Evolutionary conservation across 2,888 invertebrate genomes (phyloP).

Genomic region (Drosophila macrospina): DNA sequence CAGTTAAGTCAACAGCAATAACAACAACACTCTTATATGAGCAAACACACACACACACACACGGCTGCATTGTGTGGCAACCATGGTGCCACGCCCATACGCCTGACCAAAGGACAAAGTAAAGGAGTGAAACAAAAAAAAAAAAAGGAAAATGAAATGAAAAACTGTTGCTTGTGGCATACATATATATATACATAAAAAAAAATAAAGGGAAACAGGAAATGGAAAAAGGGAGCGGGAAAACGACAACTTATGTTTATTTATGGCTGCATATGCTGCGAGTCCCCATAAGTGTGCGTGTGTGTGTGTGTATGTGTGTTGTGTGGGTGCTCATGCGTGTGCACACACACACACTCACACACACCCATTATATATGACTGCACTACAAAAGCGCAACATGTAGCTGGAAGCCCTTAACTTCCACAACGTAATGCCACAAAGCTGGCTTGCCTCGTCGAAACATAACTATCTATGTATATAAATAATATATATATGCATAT

Average conservation of each 20-base stretch:
- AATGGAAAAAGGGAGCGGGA: conserved; percentile 32
- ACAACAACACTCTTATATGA: too few species aligned
- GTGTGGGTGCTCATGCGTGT: conserved; percentile 17
- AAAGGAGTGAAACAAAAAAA: conserved; percentile 12
- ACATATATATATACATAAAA: conserved; percentile 30
- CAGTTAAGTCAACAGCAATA: conserved; percentile 41
- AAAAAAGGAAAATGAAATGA: conserved; percentile 35
- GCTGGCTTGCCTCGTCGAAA: conserved; percentile 5
- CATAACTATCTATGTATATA: conserved; percentile 14
- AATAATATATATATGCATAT: conserved; percentile 5
- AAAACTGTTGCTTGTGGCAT: conserved; percentile 61
- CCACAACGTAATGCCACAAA: conserved; percentile 20
- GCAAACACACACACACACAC: conserved; percentile 1
- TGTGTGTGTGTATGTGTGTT: conserved; percentile 30
- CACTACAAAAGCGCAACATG: conserved; percentile 57
- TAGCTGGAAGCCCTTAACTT: conserved; percentile 38
- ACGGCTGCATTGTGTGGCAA: conserved; percentile 21
- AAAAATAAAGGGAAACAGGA: conserved; percentile 22
- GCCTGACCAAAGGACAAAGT: conserved; percentile 56
- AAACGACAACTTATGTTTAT: conserved; percentile 74
- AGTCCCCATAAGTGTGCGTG: conserved; percentile 18
- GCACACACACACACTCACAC: conserved; percentile 2
- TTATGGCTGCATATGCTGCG: conserved; percentile 69
- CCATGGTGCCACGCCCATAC: conserved; percentile 33
- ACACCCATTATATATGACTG: conserved; percentile 16